phyloP scores from a whole-genome alignment of 2,113 vertebrate genomes.

The Macrotus californicus region DNA sequence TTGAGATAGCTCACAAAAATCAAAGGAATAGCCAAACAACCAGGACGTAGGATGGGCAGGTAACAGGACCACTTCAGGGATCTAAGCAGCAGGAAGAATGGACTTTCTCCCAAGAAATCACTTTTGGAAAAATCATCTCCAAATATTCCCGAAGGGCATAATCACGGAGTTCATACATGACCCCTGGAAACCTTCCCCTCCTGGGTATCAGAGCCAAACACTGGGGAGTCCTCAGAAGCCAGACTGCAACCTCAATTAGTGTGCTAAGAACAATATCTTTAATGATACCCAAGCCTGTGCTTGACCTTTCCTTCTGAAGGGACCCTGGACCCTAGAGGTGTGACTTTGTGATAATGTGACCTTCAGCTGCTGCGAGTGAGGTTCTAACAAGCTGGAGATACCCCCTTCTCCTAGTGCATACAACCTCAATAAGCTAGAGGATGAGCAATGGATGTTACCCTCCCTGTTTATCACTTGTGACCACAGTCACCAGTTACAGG shows the following conservation, averaged over 20 bases:
- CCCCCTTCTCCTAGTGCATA: not conserved
- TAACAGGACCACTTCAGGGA: not conserved
- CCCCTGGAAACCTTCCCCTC: accelerated
- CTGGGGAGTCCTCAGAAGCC: not conserved
- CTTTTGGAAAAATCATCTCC: not conserved
- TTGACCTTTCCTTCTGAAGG: not conserved
- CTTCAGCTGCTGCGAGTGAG: not conserved
- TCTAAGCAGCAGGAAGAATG: not conserved
- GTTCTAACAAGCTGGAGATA: not conserved
- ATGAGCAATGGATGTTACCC: not conserved
- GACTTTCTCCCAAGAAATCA: not conserved
- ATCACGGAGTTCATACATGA: not conserved
- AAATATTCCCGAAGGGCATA: not conserved
- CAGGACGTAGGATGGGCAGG: not conserved
- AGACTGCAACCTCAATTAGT: not conserved
- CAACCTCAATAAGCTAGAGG: not conserved
- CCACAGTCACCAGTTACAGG: not conserved
- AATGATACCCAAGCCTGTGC: not conserved
- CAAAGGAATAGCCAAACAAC: not conserved
- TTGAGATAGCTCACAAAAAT: not conserved
- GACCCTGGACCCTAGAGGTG: not conserved
- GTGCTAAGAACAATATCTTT: not conserved
- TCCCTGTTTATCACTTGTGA: not conserved
- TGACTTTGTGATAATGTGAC: not conserved
- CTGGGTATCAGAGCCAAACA: not conserved